Conservation (phyloP, 2,113 vertebrate species). For the Pseudorectes ferrugineus region DNA sequence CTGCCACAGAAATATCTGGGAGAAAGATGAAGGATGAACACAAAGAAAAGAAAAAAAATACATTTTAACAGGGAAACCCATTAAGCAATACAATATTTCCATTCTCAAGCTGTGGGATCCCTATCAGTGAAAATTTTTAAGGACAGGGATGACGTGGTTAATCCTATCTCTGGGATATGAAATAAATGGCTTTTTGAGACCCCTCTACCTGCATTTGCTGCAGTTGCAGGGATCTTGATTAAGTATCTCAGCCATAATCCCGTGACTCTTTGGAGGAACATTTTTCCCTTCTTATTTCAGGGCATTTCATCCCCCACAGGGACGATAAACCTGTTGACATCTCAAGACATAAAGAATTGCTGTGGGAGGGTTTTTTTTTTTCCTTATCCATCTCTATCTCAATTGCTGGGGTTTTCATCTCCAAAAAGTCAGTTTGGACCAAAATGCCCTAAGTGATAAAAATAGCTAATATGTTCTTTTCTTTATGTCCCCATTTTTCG, state of each 20-base stretch:
- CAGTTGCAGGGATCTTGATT: background rate
- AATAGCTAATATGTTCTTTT: background rate
- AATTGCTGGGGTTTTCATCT: background rate
- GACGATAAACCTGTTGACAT: constrained; percentile 29
- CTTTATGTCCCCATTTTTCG: background rate
- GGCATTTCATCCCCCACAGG: background rate
- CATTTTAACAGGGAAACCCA: background rate
- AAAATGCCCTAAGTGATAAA: constrained; percentile 14
- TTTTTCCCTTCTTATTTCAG: background rate
- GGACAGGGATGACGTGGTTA: background rate
- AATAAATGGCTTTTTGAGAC: background rate
- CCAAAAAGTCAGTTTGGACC: background rate
- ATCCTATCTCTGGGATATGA: background rate
- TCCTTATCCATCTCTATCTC: constrained; percentile 23
- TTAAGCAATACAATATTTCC: background rate
- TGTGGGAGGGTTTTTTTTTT: background rate
- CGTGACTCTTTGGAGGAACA: background rate
- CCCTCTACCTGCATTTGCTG: background rate
- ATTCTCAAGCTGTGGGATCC: background rate
- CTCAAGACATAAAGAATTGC: background rate
- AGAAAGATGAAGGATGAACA: background rate
- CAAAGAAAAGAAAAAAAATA: background rate
- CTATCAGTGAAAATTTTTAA: background rate
- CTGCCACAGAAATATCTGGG: background rate
- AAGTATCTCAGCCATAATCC: background rate